These are phyloP conservation scores for Sylvia atricapilla DNA, from an alignment of 2,113 vertebrate genomes.

Conservation along the genomic window DNA sequence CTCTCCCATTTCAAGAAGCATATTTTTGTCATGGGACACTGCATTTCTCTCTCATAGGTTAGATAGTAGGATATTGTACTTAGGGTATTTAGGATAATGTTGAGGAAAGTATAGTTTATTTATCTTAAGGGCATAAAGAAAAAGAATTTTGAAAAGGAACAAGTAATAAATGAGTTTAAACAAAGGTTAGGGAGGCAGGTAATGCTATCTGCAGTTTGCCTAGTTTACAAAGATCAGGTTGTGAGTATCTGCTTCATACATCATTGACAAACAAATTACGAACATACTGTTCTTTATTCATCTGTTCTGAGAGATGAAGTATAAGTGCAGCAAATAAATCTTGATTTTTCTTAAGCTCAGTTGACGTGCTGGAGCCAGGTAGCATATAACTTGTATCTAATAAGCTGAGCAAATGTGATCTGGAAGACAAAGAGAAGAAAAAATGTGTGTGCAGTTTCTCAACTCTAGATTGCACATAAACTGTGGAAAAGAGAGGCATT, in stretches of 20 bases:
- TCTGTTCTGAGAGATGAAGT: conserved; percentile 59
- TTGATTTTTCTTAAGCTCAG: conserved; percentile 68
- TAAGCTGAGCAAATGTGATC: conserved; percentile 33
- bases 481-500: background rate
- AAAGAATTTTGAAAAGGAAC: background rate
- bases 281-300: conserved; percentile 71
- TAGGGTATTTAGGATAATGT: background rate
- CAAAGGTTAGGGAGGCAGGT: background rate
- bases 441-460: background rate
- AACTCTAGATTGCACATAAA: background rate
- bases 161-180: background rate
- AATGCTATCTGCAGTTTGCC: conserved; percentile 25
- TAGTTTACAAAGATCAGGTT: conserved; percentile 66
- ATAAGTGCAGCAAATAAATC: conserved; percentile 70
- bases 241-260: conserved; percentile 65
- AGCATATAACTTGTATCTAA: conserved; percentile 52
- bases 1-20: background rate
- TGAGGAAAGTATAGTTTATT: background rate
- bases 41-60: background rate
- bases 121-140: background rate
- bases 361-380: conserved; percentile 45
- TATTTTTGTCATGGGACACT: background rate
- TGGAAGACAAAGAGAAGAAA: background rate
- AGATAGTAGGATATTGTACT: background rate
- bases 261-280: conserved; percentile 76